Evolutionary conservation across 2,888 invertebrate species (phyloP).

Genomic region (Orthonevra nobilis): DNA sequence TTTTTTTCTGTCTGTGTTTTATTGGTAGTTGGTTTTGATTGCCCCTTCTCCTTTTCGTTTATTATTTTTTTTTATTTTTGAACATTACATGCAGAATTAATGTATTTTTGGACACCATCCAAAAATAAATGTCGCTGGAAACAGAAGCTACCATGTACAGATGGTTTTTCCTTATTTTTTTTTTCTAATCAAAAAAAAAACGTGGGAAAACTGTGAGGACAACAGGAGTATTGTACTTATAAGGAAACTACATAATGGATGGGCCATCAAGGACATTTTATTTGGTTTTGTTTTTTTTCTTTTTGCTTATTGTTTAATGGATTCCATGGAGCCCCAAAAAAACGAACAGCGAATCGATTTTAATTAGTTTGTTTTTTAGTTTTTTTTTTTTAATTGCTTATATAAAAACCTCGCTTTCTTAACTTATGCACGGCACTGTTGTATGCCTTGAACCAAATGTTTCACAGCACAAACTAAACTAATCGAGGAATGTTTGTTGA

Average conservation of each 20-base stretch:
- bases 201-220: slow-evolving; percentile 37
- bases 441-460: neutral
- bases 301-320: neutral
- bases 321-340: slow-evolving; percentile 7
- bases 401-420: slow-evolving; percentile 21
- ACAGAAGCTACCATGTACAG: no score
- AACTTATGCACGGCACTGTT: neutral
- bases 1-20: slow-evolving; percentile 17
- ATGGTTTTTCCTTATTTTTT: no score
- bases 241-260: slow-evolving; percentile 39
- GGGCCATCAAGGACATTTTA: slow-evolving; percentile 56
- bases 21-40: slow-evolving; percentile 36
- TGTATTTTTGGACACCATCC: slow-evolving; percentile 51
- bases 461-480: neutral
- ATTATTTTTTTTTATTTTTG: slow-evolving; percentile 8
- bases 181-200: slow-evolving; percentile 45
- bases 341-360: slow-evolving; percentile 22
- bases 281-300: slow-evolving; percentile 6
- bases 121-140: slow-evolving; percentile 50
- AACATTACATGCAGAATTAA: slow-evolving; percentile 49
- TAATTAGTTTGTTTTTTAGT: neutral
- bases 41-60: slow-evolving; percentile 10
- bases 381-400: neutral
- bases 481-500: neutral
- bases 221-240: slow-evolving; percentile 10